Evolutionary conservation across 2,113 vertebrate genomes (phyloP).

Genomic region (Furnarius figulus): DNA sequence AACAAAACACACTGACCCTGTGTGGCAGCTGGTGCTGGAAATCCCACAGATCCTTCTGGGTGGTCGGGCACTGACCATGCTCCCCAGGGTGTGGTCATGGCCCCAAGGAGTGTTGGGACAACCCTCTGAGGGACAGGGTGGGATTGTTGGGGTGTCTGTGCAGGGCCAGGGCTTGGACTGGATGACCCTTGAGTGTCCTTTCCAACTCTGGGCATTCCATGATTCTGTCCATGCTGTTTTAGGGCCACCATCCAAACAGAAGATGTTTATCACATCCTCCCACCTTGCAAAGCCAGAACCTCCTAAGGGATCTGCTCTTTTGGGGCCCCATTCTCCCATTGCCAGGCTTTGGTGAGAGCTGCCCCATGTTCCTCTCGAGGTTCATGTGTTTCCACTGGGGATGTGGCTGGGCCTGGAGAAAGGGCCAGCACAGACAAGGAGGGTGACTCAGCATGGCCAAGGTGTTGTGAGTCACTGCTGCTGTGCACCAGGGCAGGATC

Average conservation of each 20-base stretch:
- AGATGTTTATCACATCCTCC: not conserved
- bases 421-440: not conserved
- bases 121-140: not conserved
- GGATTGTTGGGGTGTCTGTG: not conserved
- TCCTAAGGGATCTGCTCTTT: not conserved
- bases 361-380: rapidly evolving
- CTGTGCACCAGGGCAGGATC: not conserved
- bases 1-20: not conserved
- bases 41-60: not conserved
- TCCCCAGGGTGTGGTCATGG: not conserved
- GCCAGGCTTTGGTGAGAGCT: not conserved
- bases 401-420: not conserved
- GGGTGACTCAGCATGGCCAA: not conserved
- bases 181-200: not conserved
- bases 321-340: rapidly evolving
- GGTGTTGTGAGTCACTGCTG: not conserved
- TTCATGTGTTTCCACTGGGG: rapidly evolving
- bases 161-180: not conserved
- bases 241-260: not conserved
- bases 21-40: not conserved
- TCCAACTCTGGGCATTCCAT: not conserved
- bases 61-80: not conserved
- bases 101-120: not conserved
- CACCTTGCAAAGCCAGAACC: not conserved
- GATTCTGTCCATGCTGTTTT: not conserved